phyloP scores from a whole-genome alignment of 2,888 invertebrate genomes.

The Coelinius sp. region DNA sequence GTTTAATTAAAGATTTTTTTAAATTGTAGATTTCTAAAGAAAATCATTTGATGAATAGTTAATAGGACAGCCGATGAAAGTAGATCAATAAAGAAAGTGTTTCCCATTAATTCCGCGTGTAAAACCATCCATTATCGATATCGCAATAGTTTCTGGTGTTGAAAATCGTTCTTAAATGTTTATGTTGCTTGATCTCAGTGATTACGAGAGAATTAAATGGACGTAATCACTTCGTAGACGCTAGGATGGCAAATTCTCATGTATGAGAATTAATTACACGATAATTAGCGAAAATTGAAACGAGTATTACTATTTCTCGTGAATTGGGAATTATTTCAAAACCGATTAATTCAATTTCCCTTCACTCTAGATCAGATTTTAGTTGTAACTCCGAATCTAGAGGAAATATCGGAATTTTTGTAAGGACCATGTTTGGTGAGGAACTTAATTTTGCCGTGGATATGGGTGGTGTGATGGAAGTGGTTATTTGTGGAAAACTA shows the following conservation, averaged over 20 bases:
- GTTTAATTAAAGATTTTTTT: too few species aligned
- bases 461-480: too few species aligned
- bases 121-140: not conserved
- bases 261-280: not conserved
- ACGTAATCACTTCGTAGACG: not conserved
- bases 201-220: not conserved
- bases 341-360: too few species aligned
- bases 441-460: too few species aligned
- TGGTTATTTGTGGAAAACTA: too few species aligned
- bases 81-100: slow-evolving; percentile 5
- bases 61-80: not conserved
- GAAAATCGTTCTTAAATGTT: not conserved
- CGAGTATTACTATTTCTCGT: too few species aligned
- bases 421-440: too few species aligned
- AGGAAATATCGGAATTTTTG: too few species aligned
- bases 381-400: too few species aligned
- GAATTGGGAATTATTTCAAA: too few species aligned
- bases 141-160: not conserved
- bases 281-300: not conserved
- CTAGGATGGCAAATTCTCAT: not conserved
- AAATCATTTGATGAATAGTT: not conserved
- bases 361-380: too few species aligned
- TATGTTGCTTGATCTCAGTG: not conserved
- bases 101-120: not conserved
- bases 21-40: too few species aligned